Evolutionary conservation across 1,140 invertebrate genomes (phyloP), one percentile per base, ranked within the genome.

Genomic region (Trichonephila clavipes): DNA sequence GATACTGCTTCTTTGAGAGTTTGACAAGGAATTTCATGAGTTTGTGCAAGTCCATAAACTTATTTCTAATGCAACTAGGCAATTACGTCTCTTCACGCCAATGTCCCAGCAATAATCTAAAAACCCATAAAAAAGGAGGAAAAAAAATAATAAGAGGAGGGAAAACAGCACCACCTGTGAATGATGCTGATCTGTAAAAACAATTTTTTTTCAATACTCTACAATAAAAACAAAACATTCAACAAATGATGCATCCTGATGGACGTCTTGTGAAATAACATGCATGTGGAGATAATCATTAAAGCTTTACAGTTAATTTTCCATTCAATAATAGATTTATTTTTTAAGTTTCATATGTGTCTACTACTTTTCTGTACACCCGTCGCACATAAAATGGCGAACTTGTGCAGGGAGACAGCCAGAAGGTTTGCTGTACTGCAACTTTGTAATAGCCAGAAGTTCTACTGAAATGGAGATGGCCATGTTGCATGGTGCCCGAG

Each of bases 391-490:
- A 51, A 51, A 51, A 51, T 51, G 51, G 51, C 51, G 51, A 51
- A 51, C 51, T 51, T 51, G 51, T 51, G 51, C 24, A 24, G 66
- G n/a, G n/a, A 12, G 66, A n/a, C n/a, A 69, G 66, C n/a, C 66
- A 24, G 66, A 69, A 69, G 66, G 66, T 69, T 28, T n/a, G 66
- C 66, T 69, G 66, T 69, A 69, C 66, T 24, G 66, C 66, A 69
- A 24, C 66, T 51, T 51, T 51, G 51, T 12, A 51, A 51, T 12
- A 12, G 51, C 51, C 51, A 51, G 51, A 51, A 51, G 51, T 51
- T 51, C 51, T 51, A 51, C 51, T 51, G 10, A 51, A 51, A 10
- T 51, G 51, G 51, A 51, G 51, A 51, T 51, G 51, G 51, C 51
- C 10, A 51, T 51, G 51, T 51, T 51, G 51, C 51, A 51, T 12